phyloP scores from a whole-genome alignment of 1,140 invertebrate genomes.

The Dendroctonus valens region DNA sequence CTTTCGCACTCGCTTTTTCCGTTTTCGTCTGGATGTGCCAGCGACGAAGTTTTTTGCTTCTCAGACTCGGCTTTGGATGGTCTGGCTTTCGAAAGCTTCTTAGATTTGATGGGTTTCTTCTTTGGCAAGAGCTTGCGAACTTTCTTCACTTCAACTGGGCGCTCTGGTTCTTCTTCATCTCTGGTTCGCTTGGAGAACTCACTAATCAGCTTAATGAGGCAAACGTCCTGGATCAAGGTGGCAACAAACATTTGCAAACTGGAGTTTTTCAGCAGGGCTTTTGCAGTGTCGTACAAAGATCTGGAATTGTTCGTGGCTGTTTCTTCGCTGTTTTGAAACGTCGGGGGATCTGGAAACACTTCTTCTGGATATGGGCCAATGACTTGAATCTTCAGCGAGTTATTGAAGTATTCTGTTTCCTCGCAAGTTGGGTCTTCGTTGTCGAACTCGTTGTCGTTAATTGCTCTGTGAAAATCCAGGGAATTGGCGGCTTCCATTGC shows the following conservation, averaged over 20 bases:
- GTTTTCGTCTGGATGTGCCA: slow-evolving; percentile 19
- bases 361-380: slow-evolving; percentile 8
- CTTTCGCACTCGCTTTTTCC: slow-evolving; percentile 42
- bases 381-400: not conserved
- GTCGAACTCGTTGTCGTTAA: too few species aligned
- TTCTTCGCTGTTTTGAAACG: not conserved
- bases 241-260: slow-evolving; percentile 28
- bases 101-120: too few species aligned
- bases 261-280: slow-evolving; percentile 19
- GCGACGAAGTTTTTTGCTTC: not conserved
- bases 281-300: slow-evolving; percentile 6
- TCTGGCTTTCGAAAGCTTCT: not conserved
- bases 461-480: not conserved
- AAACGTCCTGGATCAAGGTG: slow-evolving; percentile 34
- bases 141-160: not conserved
- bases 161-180: too few species aligned
- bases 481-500: not conserved
- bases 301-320: slow-evolving; percentile 1
- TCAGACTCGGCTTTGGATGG: not conserved
- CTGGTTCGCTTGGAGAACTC: slow-evolving; percentile 21
- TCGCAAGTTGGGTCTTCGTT: slow-evolving; percentile 10
- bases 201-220: slow-evolving; percentile 30
- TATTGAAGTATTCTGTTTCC: not conserved
- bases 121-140: not conserved
- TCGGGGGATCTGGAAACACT: not conserved